Evolutionary conservation across 1,140 invertebrate species (phyloP), one percentile per base, ranked within the genome.

Genomic region (Aphis gossypii): DNA sequence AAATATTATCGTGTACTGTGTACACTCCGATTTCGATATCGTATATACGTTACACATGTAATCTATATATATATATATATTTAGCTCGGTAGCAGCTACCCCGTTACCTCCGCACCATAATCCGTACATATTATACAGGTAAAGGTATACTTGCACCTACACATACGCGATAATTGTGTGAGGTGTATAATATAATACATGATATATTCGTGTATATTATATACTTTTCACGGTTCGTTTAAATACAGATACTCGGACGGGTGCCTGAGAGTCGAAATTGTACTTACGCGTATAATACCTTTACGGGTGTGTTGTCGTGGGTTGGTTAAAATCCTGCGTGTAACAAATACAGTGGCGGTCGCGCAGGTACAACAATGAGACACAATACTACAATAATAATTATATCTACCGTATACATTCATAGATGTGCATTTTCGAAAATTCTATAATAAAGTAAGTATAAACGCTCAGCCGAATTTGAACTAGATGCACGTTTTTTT

Each of bases 181-280:
- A 76, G 60, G 60, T 76, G 60, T 76, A 14, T 76, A 76, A 30
- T 60, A n/a, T 68, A 68, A 76, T 76, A 76, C 60, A n/a, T 76
- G 60, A 35, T 76, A 76, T 76, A 76, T n/a, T 30, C 60, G 60
- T 76, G 60, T 76, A n/a, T 18, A 68, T 68, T 68, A 68, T 68
- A n/a, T 35, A n/a, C 60, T 76, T 76, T 76, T 76, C 60, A 76
- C 60, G 60, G 60, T 76, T 76, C 60, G 60, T 76, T 76, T 76
- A 76, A 76, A 76, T 14, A 14, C 18, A 20, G 48, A 20, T 23
- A 76, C 60, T 76, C 14, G 60, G n/a, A 35, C 60, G 60, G 60
- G 60, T n/a, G 60, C 60, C 30, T 14, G 14, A 76, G 60, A n/a
- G 30, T 76, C n/a, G 60, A 76, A 76, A 76, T 76, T 11, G n/a